Base-by-base conservation (phyloP, 2,113 vertebrate species). In the Periophthalmus modestus region DNA sequence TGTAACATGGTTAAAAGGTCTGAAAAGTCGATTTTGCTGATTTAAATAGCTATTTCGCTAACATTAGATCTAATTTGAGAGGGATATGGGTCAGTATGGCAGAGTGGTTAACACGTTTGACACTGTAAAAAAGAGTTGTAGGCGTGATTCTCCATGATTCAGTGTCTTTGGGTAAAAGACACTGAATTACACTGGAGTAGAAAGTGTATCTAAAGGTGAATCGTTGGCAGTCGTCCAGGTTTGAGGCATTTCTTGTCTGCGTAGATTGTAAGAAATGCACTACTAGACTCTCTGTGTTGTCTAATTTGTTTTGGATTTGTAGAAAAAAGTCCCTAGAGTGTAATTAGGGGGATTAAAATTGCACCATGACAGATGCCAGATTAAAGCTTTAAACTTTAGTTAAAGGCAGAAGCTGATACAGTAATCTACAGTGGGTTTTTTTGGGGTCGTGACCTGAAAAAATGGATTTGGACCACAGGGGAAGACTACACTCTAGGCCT, bases 381-480 rank as follows among this genome's bases (percentile, higher is more conserved):
- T 62, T 62, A 12, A 34, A 19, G 67, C 24, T 78, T 77, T 73
- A 59, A 82, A 79, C 21, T 65, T 69, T 52, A 68, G 55, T 77
- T 69, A 63, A 76, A 78, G 68, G 47, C 70, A 36, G 48, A 76
- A 16, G 57, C 54, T 50, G 68, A 81, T 43, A 46, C 63, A 21
- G 61, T 74, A 61, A 78, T 79, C 71, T 77, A 4, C 4, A 78
- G 57, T 47, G 5, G 5, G n/a, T n/a, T 57, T 79, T 54, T 39
- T 66, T 21, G 0, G 21, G 78, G 62, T 57, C 71, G 66, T 76
- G 70, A 83, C 75, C 75, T 71, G 55, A 33, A n/a, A 65, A 84
- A 82, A 84, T 78, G 73, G 70, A 85, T 83, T 85, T 79, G 43
- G 67, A 72, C 71, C 76, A 55, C 59, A 58, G 78, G 78, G 82